These are phyloP conservation scores for Caenorhabditis sinica DNA, from an alignment of 2,888 invertebrate species.

Conservation along the genomic window DNA sequence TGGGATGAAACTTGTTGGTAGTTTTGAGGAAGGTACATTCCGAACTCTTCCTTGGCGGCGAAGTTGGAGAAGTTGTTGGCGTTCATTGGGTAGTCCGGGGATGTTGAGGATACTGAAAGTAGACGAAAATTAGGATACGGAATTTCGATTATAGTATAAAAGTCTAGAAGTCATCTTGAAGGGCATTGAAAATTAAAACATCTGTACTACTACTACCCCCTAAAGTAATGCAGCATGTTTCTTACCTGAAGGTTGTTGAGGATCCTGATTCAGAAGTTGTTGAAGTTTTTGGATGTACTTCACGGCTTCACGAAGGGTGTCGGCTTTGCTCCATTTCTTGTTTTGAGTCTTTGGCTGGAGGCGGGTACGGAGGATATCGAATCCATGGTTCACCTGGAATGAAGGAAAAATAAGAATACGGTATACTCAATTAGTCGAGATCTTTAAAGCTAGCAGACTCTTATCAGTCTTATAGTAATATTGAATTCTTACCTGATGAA, in stretches of 20 bases:
- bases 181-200: too few relatives aligned
- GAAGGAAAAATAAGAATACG: background rate
- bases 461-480: too few relatives aligned
- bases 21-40: conserved; percentile 23
- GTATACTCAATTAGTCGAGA: background rate
- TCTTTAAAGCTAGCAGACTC: too few relatives aligned
- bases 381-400: conserved; percentile 72
- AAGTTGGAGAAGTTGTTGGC: conserved; percentile 13
- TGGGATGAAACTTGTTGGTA: background rate
- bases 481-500: conserved; percentile 65
- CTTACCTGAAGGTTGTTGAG: conserved; percentile 46
- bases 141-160: background rate
- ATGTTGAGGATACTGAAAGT: conserved; percentile 36
- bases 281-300: conserved; percentile 70
- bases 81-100: conserved; percentile 26
- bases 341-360: conserved; percentile 60
- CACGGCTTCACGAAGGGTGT: conserved; percentile 72
- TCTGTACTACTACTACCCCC: too few relatives aligned
- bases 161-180: too few relatives aligned
- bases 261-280: conserved; percentile 48
- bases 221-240: too few relatives aligned
- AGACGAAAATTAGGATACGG: background rate
- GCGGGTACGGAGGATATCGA: conserved; percentile 67
- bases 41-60: conserved; percentile 36
- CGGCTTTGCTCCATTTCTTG: conserved; percentile 76